Conservation (phyloP, 2,113 vertebrate genomes). For the Naja naja region DNA sequence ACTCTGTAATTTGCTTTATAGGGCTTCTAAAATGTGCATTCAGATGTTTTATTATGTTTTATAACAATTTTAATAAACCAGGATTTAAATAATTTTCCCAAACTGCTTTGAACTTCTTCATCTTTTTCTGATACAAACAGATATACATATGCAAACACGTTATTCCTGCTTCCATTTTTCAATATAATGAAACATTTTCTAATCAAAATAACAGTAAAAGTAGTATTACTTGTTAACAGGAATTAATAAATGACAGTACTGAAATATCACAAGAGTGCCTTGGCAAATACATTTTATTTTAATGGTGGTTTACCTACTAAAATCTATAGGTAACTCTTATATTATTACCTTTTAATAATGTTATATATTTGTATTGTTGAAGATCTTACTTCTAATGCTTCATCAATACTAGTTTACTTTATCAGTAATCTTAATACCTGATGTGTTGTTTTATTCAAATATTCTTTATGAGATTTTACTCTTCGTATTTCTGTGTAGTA, state of each 20-base stretch:
- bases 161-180: background rate
- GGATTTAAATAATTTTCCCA: background rate
- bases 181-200: background rate
- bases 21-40: background rate
- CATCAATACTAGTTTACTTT: background rate
- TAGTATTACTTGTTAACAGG: background rate
- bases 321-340: background rate
- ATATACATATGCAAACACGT: background rate
- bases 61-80: background rate
- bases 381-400: background rate
- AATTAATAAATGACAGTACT: background rate
- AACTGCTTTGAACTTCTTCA: background rate
- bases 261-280: background rate
- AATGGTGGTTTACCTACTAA: background rate
- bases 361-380: background rate
- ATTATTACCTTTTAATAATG: background rate
- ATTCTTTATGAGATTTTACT: constrained; percentile 97
- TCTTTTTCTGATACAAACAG: background rate
- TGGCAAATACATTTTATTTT: background rate
- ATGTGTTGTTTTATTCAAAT: constrained; percentile 98
- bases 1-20: background rate
- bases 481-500: constrained; percentile 95
- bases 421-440: constrained; percentile 76
- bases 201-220: background rate
- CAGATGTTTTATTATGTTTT: background rate